Evolutionary conservation across 2,797 vertebrate species (phyloP).

Genomic region (Dryobates pubescens): DNA sequence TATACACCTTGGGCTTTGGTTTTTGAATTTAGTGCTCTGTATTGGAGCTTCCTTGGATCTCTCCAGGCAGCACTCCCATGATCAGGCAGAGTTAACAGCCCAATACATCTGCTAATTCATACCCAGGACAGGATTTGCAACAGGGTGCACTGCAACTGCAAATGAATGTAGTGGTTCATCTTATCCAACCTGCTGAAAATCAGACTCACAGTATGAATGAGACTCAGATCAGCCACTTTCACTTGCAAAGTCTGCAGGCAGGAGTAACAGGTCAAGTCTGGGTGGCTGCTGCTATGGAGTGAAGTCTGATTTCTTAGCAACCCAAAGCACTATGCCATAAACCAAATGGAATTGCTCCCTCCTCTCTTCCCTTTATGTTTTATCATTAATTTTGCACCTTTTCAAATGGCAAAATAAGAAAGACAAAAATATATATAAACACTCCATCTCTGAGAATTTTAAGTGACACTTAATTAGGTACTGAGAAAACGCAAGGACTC

Average conservation of each 20-base stretch:
- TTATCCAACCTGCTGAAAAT: not conserved
- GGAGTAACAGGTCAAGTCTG: not conserved
- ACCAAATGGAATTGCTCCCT: not conserved
- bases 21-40: not conserved
- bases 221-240: not conserved
- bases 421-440: not conserved
- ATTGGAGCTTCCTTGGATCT: not conserved
- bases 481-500: not conserved
- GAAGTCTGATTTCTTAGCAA: not conserved
- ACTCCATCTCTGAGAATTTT: not conserved
- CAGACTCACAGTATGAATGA: not conserved
- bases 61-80: fast-evolving
- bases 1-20: not conserved
- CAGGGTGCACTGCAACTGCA: not conserved
- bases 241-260: not conserved
- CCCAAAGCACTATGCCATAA: not conserved
- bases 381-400: not conserved
- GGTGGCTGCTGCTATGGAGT: not conserved
- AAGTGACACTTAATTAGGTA: not conserved
- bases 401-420: not conserved
- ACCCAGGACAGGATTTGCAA: not conserved
- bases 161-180: not conserved
- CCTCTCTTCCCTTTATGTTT: not conserved
- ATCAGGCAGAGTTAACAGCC: not conserved
- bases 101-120: not conserved